Evolutionary conservation across 2,113 vertebrate genomes (phyloP).

Genomic region (Phalacrocorax pelagicus): DNA sequence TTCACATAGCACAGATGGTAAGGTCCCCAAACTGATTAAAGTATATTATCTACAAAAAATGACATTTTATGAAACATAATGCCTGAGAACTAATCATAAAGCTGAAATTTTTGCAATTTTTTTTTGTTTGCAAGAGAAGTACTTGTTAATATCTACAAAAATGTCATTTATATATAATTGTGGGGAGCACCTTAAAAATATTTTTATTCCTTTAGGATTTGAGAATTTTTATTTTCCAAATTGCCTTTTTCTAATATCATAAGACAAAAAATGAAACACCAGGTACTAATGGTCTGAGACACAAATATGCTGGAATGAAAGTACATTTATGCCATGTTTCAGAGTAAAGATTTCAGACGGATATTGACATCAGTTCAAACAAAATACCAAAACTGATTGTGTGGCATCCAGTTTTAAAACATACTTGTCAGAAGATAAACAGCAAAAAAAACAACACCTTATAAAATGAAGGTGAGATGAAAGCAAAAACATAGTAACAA

Average conservation of each 20-base stretch:
- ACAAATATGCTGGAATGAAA: neutral
- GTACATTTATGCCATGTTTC: neutral
- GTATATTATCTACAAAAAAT: neutral
- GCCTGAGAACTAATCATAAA: neutral
- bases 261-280: neutral
- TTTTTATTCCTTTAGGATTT: neutral
- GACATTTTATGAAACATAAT: neutral
- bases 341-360: neutral
- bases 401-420: neutral
- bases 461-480: neutral
- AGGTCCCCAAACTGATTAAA: neutral
- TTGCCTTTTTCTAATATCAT: neutral
- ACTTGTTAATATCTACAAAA: neutral
- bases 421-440: neutral
- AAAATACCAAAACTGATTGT: neutral
- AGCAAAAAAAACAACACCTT: neutral
- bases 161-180: neutral
- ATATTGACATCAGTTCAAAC: neutral
- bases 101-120: neutral
- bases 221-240: neutral
- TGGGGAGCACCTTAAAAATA: neutral
- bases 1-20: neutral
- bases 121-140: neutral
- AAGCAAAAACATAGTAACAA: neutral
- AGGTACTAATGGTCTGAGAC: neutral